Evolutionary conservation across 1,140 invertebrate genomes (phyloP), one percentile per base, ranked within the genome.

Genomic region (Lethocerus indicus): DNA sequence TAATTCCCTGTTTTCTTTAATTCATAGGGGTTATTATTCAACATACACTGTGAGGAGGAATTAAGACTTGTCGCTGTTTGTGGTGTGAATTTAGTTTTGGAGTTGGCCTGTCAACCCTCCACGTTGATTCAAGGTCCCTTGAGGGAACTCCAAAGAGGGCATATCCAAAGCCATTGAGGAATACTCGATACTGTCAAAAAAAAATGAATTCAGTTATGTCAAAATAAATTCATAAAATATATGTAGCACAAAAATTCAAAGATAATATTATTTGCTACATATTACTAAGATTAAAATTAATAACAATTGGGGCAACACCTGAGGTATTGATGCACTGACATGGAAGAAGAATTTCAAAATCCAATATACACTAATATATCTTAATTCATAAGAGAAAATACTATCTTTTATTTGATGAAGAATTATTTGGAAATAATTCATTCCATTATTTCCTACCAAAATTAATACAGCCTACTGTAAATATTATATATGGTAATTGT

Each of bases 151-250:
- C 79, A 60, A 83, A 83, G 12, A 84, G 56, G 5, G 75, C 75
- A 60, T 83, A 83, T 3, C 79, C 80, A 59, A 81, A 80, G 18
- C 80, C 80, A 61, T 83, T 83, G 51, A 83, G 64, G 58, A 84
- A 73, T 48, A 85, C 79, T 50, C 81, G 78, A 57, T 83, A 84
- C 80, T 83, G 63, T 40, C 73, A 67, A 40, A 46, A 41, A 45
- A 57, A 35, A 24, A n/a, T n/a, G n/a, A n/a, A n/a, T n/a, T n/a
- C n/a, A n/a, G n/a, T n/a, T n/a, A n/a, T n/a, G n/a, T n/a, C n/a
- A n/a, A n/a, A n/a, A n/a, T n/a, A n/a, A n/a, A n/a, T n/a, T n/a
- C n/a, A n/a, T n/a, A n/a, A n/a, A n/a, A n/a, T n/a, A n/a, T n/a
- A n/a, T n/a, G n/a, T n/a, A n/a, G n/a, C n/a, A n/a, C n/a, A n/a